Conservation (phyloP, 1,140 invertebrate species). For the Drosophila rufa region DNA sequence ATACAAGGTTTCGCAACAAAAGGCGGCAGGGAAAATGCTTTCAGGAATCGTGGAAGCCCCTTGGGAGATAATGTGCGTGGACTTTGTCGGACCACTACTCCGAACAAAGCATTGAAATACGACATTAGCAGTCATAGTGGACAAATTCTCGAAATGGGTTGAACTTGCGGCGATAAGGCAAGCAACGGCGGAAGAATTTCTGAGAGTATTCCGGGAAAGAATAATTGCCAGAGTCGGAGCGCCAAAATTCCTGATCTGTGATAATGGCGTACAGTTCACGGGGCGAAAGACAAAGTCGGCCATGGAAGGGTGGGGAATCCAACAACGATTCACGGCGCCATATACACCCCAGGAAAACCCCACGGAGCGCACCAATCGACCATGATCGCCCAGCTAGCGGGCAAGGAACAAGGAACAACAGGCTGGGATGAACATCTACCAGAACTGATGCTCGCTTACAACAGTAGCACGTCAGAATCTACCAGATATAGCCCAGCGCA, state of each 20-base stretch:
- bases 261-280: conserved; percentile 1
- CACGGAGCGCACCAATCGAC: not conserved
- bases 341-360: not conserved
- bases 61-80: not conserved
- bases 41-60: not conserved
- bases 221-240: not conserved
- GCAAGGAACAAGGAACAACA: too few relatives aligned
- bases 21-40: not conserved
- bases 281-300: not conserved
- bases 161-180: not conserved
- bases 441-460: not conserved
- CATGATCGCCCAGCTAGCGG: too few relatives aligned
- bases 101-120: conserved; percentile 1
- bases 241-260: not conserved
- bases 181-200: not conserved
- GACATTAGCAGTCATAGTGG: not conserved
- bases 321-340: not conserved
- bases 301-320: not conserved
- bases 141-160: not conserved
- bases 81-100: not conserved
- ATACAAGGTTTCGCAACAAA: not conserved
- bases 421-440: too few relatives aligned
- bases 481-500: not conserved
- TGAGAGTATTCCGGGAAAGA: not conserved
- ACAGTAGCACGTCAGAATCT: not conserved